These are phyloP conservation scores for Lacerta agilis DNA, from an alignment of 2,797 vertebrate species.

Conservation along the genomic window DNA sequence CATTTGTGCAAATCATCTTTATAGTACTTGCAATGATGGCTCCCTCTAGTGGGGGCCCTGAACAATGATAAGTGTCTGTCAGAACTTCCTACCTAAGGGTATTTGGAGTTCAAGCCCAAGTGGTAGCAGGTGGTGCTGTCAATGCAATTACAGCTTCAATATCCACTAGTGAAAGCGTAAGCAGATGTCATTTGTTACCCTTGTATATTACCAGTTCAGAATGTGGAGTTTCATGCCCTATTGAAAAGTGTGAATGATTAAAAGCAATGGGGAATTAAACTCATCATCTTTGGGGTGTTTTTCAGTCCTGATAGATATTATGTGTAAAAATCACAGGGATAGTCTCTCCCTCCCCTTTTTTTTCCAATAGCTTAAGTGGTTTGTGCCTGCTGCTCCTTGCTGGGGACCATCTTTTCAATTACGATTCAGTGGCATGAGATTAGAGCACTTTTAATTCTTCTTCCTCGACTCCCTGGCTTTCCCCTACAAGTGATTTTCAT, in stretches of 20 bases:
- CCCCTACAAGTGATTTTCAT: background rate
- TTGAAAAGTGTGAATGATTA: slow-evolving; percentile 51
- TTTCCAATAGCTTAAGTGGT: slow-evolving; percentile 53
- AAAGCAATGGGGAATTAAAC: slow-evolving; percentile 28
- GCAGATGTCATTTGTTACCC: slow-evolving; percentile 42
- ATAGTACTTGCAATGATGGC: fast-evolving
- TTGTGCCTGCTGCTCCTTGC: slow-evolving; percentile 46
- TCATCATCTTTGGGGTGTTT: slow-evolving; percentile 15
- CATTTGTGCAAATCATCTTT: background rate
- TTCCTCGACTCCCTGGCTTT: background rate
- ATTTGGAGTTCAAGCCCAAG: slow-evolving; percentile 45
- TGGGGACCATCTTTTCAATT: slow-evolving; percentile 62
- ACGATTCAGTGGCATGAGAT: slow-evolving; percentile 50
- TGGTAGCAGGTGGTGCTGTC: slow-evolving; percentile 45
- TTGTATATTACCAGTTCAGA: background rate
- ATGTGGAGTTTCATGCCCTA: slow-evolving; percentile 25
- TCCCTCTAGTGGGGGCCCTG: background rate
- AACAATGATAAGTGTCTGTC: slow-evolving; percentile 34
- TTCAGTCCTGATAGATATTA: slow-evolving; percentile 41
- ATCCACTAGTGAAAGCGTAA: slow-evolving; percentile 8
- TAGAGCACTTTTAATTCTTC: slow-evolving; percentile 34
- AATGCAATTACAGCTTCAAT: slow-evolving; percentile 53
- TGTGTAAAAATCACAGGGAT: slow-evolving; percentile 44
- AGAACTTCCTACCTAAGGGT: slow-evolving; percentile 1
- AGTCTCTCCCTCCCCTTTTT: background rate